Evolutionary conservation across 2,113 vertebrate genomes (phyloP).

Genomic region (Gulo gulo): DNA sequence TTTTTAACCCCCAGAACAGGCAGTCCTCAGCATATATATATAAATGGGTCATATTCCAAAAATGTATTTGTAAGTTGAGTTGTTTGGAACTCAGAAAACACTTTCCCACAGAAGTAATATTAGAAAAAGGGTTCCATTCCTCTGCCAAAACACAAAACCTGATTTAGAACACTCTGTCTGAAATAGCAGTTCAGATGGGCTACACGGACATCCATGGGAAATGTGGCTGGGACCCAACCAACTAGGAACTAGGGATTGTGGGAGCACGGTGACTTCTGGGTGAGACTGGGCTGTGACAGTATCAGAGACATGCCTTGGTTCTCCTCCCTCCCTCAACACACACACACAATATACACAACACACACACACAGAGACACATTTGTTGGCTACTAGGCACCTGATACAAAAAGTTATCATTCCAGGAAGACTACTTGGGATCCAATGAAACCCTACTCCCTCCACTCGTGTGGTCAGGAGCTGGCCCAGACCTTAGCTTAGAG

Average conservation of each 20-base stretch:
- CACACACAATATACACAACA: neutral
- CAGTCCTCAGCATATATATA: slow-evolving; percentile 16
- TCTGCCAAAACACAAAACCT: slow-evolving; percentile 65
- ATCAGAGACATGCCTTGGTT: neutral
- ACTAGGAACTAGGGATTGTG: neutral
- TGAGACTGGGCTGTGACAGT: neutral
- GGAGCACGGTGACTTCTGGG: neutral
- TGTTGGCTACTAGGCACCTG: neutral
- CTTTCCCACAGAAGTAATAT: slow-evolving; percentile 77
- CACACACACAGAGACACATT: neutral
- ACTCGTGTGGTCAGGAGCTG: neutral
- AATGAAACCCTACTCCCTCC: neutral
- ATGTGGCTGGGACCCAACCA: neutral
- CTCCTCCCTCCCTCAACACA: neutral
- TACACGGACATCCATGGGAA: neutral
- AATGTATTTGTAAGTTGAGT: slow-evolving; percentile 63
- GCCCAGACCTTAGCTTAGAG: neutral
- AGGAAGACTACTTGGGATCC: neutral
- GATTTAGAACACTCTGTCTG: slow-evolving; percentile 69
- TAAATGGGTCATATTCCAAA: slow-evolving; percentile 65
- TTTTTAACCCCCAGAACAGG: neutral
- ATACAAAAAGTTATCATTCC: neutral
- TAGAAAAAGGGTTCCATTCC: slow-evolving; percentile 66
- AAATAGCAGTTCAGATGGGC: slow-evolving; percentile 62
- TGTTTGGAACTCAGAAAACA: slow-evolving; percentile 68